These are phyloP conservation scores for Lomographa bimaculata DNA, from an alignment of 2,888 invertebrate species.

Conservation along the genomic window DNA sequence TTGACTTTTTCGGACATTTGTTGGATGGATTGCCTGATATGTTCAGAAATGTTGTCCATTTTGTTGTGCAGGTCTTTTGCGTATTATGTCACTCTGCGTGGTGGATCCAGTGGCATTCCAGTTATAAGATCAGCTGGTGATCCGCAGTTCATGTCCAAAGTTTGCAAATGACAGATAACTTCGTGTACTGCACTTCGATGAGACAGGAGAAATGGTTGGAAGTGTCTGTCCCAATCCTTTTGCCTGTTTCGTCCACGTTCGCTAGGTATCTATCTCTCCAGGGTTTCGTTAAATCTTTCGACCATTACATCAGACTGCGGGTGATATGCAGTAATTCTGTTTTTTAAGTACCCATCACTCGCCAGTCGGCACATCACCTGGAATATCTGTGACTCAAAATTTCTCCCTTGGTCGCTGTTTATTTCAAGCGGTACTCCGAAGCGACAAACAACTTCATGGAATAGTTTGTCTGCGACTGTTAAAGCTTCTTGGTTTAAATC, in stretches of 20 bases:
- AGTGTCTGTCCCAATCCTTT: neutral
- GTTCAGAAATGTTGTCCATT: neutral
- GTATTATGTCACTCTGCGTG: neutral
- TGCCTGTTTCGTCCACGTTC: neutral
- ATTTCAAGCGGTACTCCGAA: too few relatives aligned
- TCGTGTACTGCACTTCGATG: neutral
- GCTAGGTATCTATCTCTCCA: neutral
- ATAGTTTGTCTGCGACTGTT: too few relatives aligned
- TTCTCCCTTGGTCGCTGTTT: too few relatives aligned
- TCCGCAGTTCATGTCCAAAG: too few relatives aligned
- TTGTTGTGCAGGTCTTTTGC: neutral
- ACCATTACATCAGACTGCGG: neutral
- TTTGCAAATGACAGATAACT: too few relatives aligned
- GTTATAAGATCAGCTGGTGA: neutral
- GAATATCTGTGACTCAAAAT: neutral
- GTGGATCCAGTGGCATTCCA: neutral
- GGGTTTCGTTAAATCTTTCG: neutral
- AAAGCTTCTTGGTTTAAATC: neutral
- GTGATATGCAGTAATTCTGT: neutral
- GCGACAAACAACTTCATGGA: too few relatives aligned
- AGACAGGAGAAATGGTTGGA: neutral
- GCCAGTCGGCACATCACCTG: neutral
- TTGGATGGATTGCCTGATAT: neutral
- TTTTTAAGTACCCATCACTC: neutral
- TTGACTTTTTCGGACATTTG: neutral